Base-by-base conservation (phyloP, 2,797 vertebrate genomes). In the Sylvia borin region DNA sequence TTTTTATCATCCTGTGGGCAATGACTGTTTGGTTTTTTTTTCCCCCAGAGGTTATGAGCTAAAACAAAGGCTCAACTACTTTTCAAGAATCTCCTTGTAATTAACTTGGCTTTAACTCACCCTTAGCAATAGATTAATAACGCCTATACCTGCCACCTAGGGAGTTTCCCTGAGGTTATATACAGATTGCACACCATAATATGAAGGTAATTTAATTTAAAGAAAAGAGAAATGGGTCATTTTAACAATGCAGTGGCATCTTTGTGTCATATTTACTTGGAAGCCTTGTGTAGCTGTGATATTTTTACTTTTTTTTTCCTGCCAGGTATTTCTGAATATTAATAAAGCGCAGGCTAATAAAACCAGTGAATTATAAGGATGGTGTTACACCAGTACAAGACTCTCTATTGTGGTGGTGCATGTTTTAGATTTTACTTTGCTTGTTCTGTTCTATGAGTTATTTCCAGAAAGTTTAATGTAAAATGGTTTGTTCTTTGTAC, bases 91-190 rank as follows among this genome's bases (percentile, higher is more conserved):
- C 65, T 74, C 13, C 38, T 92, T 65, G 36, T 85, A 64, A 83
- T 88, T 95, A 89, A 78, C 65, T 91, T 81, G 65, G 61, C 58
- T 85, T 94, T 79, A 91, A 64, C 8, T 87, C 73, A 75, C 34
- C 50, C 73, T 93, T 54, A 82, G 34, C 40, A 77, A 55, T 12
- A 61, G 43, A 92, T 64, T 51, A 53, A 19, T 81, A 53, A 40
- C n/a, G 43, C 42, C 58, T 90, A 9, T 78, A 25, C 15, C 34
- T 58, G 3, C 40, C 58, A 18, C 17, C 7, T 2, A 38, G 42
- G 72, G 34, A 90, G 27, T 29, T 64, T 85, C 34, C 47, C 51
- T 36, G 45, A 31, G 50, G 42, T 70, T 36, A 2, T 31, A 9
- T 58, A 51, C 3, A 11, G 17, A n/a, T 88, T 55, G 90, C 45